Evolutionary conservation across 1,140 invertebrate species (phyloP), one percentile per base, ranked within the genome.

Genomic region (Procambarus clarkii): DNA sequence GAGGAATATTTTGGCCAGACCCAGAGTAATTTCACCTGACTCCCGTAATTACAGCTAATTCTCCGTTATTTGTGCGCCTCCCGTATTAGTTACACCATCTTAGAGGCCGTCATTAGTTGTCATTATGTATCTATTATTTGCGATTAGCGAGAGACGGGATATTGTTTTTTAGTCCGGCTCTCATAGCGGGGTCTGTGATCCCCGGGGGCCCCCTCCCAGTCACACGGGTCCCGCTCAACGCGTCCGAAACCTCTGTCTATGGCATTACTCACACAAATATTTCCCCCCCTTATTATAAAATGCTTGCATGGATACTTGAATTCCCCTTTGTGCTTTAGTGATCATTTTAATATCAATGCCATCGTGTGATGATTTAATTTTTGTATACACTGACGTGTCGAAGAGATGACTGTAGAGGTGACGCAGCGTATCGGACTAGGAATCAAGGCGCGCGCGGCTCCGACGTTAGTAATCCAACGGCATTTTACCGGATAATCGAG

Each of bases 61-160:
- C 87, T 34, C 8, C n/a, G 87, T 88, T 88, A 88, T 88, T 88
- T 80, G 87, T 71, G 87, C 79, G 78, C 78, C 79, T 82, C 80
- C 87, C 58, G 58, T 88, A 82, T 88, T 81, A 88, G 44, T 88
- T 88, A 82, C 87, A 88, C 78, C 54, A 81, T 64, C 76, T 69
- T 71, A 46, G 78, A 45, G 58, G 69, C 78, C 79, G 78, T 82
- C 78, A 88, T 88, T 81, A 88, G 79, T 24, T 71, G 60, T 74
- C 87, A 81, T 88, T 88, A 82, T 44, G 60, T 85, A 85, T 85
- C 83, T 85, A 85, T 85, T 85, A 85, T 60, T 74, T 85, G 83
- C 74, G 60, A 85, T 85, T 85, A 85, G 64, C 48, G 83, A 85
- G 60, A 85, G 34, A 69, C 69, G 44, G 24, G 83, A 85, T 85